Conservation (phyloP, 2,888 invertebrate genomes). For the Lepidocyrtinus sp. region DNA sequence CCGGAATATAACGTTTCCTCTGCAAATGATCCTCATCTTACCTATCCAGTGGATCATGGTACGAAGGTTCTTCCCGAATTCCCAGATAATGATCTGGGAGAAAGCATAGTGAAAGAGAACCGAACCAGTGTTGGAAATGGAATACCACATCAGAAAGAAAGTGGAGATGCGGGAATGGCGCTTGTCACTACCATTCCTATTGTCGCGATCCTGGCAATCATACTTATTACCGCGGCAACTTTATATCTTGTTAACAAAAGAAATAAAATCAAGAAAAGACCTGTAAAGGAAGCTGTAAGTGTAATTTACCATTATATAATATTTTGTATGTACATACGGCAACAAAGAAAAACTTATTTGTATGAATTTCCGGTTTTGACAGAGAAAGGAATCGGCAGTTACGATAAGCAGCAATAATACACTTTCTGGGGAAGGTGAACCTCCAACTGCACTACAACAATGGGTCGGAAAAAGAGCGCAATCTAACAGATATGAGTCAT, state of each 20-base stretch:
- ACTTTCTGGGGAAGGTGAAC: conserved; percentile 75
- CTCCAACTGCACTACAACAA: conserved; percentile 79
- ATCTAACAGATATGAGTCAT: conserved; percentile 87
- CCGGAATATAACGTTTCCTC: conserved; percentile 30
- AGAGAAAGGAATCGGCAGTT: conserved; percentile 82
- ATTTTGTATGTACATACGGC: conserved; percentile 2
- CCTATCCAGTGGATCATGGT: conserved; percentile 36
- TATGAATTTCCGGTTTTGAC: conserved; percentile 68
- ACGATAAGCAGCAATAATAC: conserved; percentile 73
- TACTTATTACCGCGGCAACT: conserved; percentile 79
- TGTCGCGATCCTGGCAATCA: conserved; percentile 80
- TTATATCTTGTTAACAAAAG: conserved; percentile 82
- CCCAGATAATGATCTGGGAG: conserved; percentile 53
- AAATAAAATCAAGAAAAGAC: conserved; percentile 74
- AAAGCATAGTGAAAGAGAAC: not conserved
- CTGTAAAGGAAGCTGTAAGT: conserved; percentile 83
- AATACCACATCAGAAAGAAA: conserved; percentile 36
- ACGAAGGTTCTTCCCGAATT: conserved; percentile 51
- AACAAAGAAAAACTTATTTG: not conserved
- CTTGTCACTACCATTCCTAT: conserved; percentile 71
- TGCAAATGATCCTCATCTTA: conserved; percentile 34
- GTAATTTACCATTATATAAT: too few relatives aligned
- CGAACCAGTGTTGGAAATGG: conserved; percentile 22
- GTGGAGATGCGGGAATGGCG: conserved; percentile 55
- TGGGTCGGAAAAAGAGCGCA: conserved; percentile 87